Percentiles rank a stretch among this genome's conserved stretches.
These are phyloP conservation scores for Ceuthmochares aereus DNA, from an alignment of 2,113 vertebrate species.

Conservation along the genomic window DNA sequence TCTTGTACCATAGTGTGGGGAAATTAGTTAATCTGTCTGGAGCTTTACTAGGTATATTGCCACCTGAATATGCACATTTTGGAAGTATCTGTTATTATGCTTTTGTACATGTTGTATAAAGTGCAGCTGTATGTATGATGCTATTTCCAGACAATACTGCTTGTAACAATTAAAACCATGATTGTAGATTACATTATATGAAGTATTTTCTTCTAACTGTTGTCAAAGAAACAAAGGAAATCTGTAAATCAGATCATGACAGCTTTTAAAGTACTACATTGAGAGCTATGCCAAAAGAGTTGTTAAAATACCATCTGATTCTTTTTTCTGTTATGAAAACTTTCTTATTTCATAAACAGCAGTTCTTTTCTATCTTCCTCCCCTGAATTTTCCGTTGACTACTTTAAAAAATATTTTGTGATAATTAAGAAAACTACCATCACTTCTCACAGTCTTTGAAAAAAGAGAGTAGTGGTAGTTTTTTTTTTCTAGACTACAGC, in stretches of 20 bases:
- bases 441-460: not conserved
- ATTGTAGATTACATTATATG: not conserved
- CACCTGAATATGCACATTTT: not conserved
- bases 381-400: not conserved
- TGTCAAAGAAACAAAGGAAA: not conserved
- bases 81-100: not conserved
- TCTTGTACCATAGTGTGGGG: not conserved
- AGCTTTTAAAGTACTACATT: not conserved
- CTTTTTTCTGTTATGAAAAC: not conserved
- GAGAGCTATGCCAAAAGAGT: not conserved
- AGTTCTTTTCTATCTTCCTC: not conserved
- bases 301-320: not conserved
- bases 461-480: not conserved
- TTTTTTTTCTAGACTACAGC: not conserved
- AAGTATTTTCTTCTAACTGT: not conserved
- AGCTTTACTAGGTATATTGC: not conserved
- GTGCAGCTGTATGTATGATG: not conserved
- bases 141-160: not conserved
- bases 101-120: not conserved
- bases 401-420: not conserved
- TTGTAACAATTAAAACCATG: constrained; percentile 26
- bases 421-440: not conserved
- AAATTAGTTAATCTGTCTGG: not conserved
- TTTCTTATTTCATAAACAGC: not conserved
- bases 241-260: not conserved